Conservation (phyloP, 2,113 vertebrate species). For the Chaetops frenatus region DNA sequence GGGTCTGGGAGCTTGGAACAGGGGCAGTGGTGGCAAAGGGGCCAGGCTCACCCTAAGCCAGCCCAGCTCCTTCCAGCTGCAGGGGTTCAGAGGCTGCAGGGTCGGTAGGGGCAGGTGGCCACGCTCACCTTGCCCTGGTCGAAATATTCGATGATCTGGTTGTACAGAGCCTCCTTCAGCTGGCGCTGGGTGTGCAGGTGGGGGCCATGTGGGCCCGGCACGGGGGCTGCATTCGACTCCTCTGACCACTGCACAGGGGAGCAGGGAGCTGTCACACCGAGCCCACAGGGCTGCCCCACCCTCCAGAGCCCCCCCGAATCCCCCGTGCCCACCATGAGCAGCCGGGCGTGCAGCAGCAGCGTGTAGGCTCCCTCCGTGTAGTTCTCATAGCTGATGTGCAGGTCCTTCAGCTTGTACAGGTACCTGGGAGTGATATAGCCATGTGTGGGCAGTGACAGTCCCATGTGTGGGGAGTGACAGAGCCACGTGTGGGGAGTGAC, state of each 20-base stretch:
- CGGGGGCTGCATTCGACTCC: background rate
- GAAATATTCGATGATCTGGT: slow-evolving; percentile 51
- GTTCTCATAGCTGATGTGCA: slow-evolving; percentile 52
- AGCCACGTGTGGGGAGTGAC: too few species aligned
- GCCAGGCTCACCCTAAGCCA: background rate
- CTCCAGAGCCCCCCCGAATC: rapidly evolving
- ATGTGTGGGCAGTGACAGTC: rapidly evolving
- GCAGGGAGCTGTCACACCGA: rapidly evolving
- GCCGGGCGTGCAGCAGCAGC: slow-evolving; percentile 33
- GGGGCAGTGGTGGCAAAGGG: too few species aligned
- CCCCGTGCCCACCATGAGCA: background rate
- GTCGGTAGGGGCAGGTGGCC: rapidly evolving
- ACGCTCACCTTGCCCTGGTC: slow-evolving; percentile 53
- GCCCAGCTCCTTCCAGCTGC: background rate
- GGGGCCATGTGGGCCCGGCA: background rate
- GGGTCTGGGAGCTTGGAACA: background rate
- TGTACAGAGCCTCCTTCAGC: slow-evolving; percentile 62
- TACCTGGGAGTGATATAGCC: background rate
- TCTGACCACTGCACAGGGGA: slow-evolving; percentile 32
- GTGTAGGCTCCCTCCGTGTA: slow-evolving; percentile 58
- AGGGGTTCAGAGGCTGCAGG: background rate
- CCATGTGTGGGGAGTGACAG: background rate
- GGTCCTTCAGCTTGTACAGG: slow-evolving; percentile 56
- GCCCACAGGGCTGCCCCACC: rapidly evolving
- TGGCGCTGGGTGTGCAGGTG: slow-evolving; percentile 51